Evolutionary conservation across 2,888 invertebrate genomes (phyloP), one percentile per base, ranked within the genome.

Genomic region (Erpobdella octoculata): DNA sequence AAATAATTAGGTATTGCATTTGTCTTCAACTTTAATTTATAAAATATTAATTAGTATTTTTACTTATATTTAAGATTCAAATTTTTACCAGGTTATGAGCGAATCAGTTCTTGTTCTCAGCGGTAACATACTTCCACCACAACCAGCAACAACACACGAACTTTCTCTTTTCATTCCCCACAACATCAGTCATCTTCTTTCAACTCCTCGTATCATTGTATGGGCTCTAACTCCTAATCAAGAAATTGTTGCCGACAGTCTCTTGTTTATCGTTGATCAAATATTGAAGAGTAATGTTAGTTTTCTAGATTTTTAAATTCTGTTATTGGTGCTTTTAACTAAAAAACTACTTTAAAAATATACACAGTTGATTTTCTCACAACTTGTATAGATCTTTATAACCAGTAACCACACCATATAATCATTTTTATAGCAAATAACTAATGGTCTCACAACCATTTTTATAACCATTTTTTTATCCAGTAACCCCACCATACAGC

Each of bases 161-260:
- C 12, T 53, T 21, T 5, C 18, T 28, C 53, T 53, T 21, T 28
- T 25, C 53, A 53, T 53, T 28, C 53, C 53, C 28, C 21, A 53
- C 21, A 53, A 53, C 28, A 28, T 53, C 53, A 53, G 53, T n/a
- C 53, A 53, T 28, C 53, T 53, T 21, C 53, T 53, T 28, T 53
- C 53, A 21, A 25, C 53, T 6, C n/a, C 46, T 25, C 37, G 67
- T 25, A 41, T 67, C 31, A n/a, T 67, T n/a, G 67, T 67, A 15
- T 67, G 67, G 67, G 46, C 67, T 25, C 18, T 37, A 31, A 67
- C 41, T 28, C 41, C 46, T 9, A 41, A 28, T 25, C 8, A 37
- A 21, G 38, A 67, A 38, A 67, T 67, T 31, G 31, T 67, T 33
- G 41, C 67, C 18, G 67, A 67, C 28, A 41, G 41, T 28, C 15